Base-by-base conservation (phyloP, 2,113 vertebrate genomes). In the Peromyscus polionotus region DNA sequence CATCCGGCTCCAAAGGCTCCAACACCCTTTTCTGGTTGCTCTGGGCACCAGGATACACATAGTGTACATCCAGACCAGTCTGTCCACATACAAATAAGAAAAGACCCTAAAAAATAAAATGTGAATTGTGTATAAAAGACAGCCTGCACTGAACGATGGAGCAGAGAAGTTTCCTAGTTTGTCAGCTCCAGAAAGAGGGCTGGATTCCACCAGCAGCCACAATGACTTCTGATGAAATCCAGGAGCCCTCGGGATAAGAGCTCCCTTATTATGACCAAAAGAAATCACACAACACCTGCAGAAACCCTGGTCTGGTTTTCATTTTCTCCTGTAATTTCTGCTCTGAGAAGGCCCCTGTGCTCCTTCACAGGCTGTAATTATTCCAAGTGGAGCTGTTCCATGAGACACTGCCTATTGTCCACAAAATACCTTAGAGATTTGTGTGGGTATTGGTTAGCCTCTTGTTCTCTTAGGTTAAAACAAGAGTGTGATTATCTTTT, bases 401-500 rank as follows among this genome's bases (percentile, higher is more conserved):
- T 75, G 48, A 76, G 51, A 72, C 33, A 61, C 7, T 48, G 42
- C 36, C 39, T 48, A 1, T 65, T 79, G 31, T 86, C 83, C 24
- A 75, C 93, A 80, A 65, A 81, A 26, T 3, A 51, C 22, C 42
- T 81, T 77, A 54, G n/a, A 36, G 67, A 7, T 91, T 26, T 24
- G 7, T 36, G 51, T 33, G 8, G 7, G 57, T 92, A 77, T 59
- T 39, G 59, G 4, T 94, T 79, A 84, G 63, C 19, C 79, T 70
- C 85, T 67, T 87, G 36, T 61, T 96, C n/a, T 39, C 90, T 79
- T 26, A n/a, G 3, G 7, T 39, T 87, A 91, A 68, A 75, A 88
- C 87, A 85, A 6, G 11, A 68, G 26, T 16, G 16, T 20, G 24
- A 81, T 85, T 36, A 90, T 54, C 76, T 72, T 94, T 45, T 85